Evolutionary conservation across 2,888 invertebrate species (phyloP).

Genomic region (Branchinecta sandiegonensis): DNA sequence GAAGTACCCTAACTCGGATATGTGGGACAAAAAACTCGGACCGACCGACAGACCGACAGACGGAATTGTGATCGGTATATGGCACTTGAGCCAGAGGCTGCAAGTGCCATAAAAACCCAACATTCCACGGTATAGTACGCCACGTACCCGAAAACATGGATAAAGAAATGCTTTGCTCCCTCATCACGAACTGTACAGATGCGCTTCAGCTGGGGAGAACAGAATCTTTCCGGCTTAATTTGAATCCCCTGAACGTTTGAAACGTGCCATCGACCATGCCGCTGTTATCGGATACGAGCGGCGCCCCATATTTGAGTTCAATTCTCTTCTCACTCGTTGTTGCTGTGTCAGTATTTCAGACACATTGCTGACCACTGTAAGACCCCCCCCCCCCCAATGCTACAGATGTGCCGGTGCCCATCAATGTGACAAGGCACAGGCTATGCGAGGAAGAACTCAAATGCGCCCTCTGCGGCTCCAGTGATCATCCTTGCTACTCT

Average conservation of each 20-base stretch:
- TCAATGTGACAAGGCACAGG: neutral
- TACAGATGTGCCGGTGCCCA: neutral
- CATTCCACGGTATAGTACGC: neutral
- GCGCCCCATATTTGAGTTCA: neutral
- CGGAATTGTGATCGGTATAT: no score
- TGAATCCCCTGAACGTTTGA: no score
- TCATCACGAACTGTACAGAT: neutral
- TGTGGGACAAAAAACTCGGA: no score
- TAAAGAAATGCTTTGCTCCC: slow-evolving; percentile 3
- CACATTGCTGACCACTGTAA: neutral
- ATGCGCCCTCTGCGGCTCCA: neutral
- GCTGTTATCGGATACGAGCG: neutral
- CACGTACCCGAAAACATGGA: slow-evolving; percentile 1
- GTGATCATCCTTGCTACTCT: neutral
- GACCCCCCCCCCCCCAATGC: neutral
- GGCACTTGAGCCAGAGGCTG: no score
- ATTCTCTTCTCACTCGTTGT: neutral
- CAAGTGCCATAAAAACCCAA: no score
- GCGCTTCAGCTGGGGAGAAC: neutral
- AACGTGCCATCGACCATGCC: neutral
- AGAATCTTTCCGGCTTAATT: neutral
- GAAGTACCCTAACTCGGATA: no score
- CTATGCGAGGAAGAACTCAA: neutral
- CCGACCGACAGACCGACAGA: no score
- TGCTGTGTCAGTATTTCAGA: neutral